Evolutionary conservation across 1,140 invertebrate genomes (phyloP), one percentile per base, ranked within the genome.

Genomic region (Halictus rubicundus): DNA sequence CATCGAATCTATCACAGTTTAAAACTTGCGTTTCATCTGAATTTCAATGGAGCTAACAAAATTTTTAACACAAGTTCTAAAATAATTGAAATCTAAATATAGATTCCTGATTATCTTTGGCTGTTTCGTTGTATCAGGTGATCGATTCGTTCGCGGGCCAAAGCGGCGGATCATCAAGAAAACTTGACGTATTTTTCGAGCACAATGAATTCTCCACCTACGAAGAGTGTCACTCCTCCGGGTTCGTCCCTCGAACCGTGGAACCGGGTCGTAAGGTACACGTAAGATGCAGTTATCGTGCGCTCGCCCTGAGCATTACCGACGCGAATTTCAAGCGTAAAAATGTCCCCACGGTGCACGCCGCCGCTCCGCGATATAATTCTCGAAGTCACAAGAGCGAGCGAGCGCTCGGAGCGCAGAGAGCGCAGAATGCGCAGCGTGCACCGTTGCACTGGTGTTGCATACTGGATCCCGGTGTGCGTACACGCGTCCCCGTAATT

Each of bases 271-370:
- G 79, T 82, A 76, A 86, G 83, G 37, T 85, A 78, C 60, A 81
- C 74, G 72, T 85, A 86, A 85, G 85, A 85, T 86, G 80, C 84
- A 82, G 76, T 80, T 82, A 86, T 85, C 84, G 84, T 61, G 70
- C 57, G 66, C 57, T 54, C 49, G 74, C 57, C 61, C 71, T 60
- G 75, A 63, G 78, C 77, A 83, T 86, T 86, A 86, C 68, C 73
- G 76, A 75, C 76, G 76, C 76, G 65, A 80, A 86, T 85, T 86
- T 86, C 81, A 46, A 83, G 84, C 80, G 84, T 86, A 85, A 78
- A 70, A 78, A 83, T 76, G 79, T 86, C 76, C 79, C 70, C 80
- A 59, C 72, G 79, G 52, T 66, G 83, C 73, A 14, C 10, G 10
- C 42, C 42, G 10, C 42, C 42, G 14, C 42, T 14, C 10, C 69